Percentiles rank a stretch among this genome's conserved stretches.
These are phyloP conservation scores for Notolabrus celidotus DNA, from an alignment of 2,797 vertebrate genomes.

Conservation along the genomic window DNA sequence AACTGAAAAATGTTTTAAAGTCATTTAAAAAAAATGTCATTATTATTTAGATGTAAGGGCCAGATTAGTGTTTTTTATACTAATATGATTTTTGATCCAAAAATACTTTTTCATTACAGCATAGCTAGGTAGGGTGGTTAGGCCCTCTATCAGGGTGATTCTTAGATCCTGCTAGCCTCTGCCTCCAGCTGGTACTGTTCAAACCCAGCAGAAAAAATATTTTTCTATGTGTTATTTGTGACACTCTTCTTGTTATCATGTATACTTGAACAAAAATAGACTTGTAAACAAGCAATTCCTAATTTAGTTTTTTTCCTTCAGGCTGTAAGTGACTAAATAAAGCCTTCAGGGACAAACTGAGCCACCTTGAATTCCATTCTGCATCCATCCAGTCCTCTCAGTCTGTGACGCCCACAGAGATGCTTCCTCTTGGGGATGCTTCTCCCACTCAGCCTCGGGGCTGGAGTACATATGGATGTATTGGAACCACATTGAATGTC, in stretches of 20 bases:
- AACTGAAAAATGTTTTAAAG: too few relatives aligned
- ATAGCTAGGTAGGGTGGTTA: background rate
- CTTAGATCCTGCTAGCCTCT: background rate
- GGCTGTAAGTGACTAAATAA: constrained; percentile 50
- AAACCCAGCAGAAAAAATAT: background rate
- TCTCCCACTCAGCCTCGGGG: constrained; percentile 57
- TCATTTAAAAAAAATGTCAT: too few relatives aligned
- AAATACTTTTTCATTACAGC: background rate
- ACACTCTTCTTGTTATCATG: background rate
- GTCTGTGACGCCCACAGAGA: constrained; percentile 35
- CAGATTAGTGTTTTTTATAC: background rate
- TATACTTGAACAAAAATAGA: constrained; percentile 16
- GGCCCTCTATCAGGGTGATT: background rate
- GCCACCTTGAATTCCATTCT: constrained; percentile 30
- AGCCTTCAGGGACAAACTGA: constrained; percentile 46
- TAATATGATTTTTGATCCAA: background rate
- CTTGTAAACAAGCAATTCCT: constrained; percentile 29
- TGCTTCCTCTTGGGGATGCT: constrained; percentile 51
- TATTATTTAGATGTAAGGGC: too few relatives aligned
- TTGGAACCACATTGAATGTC: constrained; percentile 24
- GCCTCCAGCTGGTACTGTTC: background rate
- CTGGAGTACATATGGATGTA: constrained; percentile 47
- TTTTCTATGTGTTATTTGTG: background rate
- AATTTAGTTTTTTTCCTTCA: constrained; percentile 41
- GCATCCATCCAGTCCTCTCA: constrained; percentile 36